Percentiles rank a stretch among this genome's conserved stretches.
These are phyloP conservation scores for Herminia tarsipennalis DNA, from an alignment of 2,888 invertebrate species.

Conservation along the genomic window DNA sequence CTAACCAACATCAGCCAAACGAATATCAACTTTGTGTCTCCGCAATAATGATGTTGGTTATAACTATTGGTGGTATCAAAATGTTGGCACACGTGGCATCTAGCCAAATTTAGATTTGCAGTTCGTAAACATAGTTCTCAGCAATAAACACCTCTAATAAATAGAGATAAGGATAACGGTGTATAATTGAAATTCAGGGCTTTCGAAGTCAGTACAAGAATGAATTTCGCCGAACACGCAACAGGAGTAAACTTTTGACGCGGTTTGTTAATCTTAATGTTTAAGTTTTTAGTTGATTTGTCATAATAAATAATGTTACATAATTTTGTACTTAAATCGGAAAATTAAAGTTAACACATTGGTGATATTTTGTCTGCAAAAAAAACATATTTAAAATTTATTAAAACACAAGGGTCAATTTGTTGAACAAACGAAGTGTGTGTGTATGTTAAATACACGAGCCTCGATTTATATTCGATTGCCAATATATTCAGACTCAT, in stretches of 20 bases:
- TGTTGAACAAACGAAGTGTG: too few species aligned
- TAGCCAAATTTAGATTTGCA: slow-evolving; percentile 64
- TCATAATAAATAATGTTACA: slow-evolving; percentile 33
- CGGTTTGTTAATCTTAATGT: slow-evolving; percentile 77
- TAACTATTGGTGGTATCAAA: slow-evolving; percentile 22
- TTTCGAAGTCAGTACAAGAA: slow-evolving; percentile 58
- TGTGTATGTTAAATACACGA: too few species aligned
- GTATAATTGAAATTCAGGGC: slow-evolving; percentile 31
- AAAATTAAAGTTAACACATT: slow-evolving; percentile 2
- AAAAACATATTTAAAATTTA: too few species aligned
- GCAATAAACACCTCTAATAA: slow-evolving; percentile 58
- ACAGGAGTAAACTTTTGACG: slow-evolving; percentile 79
- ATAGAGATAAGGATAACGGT: slow-evolving; percentile 46
- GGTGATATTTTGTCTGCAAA: not conserved
- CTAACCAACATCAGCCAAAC: slow-evolving; percentile 11
- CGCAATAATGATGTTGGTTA: slow-evolving; percentile 39
- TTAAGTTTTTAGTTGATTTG: slow-evolving; percentile 68
- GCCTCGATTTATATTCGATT: too few species aligned
- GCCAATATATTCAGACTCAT: too few species aligned
- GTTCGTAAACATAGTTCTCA: slow-evolving; percentile 54
- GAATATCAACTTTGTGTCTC: slow-evolving; percentile 44
- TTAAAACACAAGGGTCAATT: too few species aligned
- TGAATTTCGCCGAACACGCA: slow-evolving; percentile 78
- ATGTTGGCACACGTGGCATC: slow-evolving; percentile 50
- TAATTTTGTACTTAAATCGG: slow-evolving; percentile 11